A percentile compares a stretch with the other conserved stretches of the same genome.
Evolutionary conservation across 2,797 vertebrate genomes (phyloP).

Genomic region (Hybognathus amarus): DNA sequence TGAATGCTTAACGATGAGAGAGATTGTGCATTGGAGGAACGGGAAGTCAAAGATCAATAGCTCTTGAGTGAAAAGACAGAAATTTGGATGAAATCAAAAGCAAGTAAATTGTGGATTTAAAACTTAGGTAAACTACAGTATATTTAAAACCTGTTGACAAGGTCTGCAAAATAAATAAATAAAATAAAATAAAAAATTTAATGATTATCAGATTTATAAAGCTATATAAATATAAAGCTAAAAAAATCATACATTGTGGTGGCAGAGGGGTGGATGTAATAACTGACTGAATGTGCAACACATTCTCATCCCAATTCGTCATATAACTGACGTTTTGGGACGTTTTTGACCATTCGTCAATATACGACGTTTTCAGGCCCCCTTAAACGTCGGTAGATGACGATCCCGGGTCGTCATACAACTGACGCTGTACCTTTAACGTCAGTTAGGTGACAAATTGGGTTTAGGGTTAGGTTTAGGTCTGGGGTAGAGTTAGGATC

Average conservation of each 20-base stretch:
- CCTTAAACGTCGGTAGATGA: no score
- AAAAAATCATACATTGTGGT: neutral
- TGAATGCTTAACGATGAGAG: constrained; percentile 28
- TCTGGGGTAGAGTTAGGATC: no score
- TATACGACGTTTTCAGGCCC: no score
- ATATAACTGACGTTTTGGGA: no score
- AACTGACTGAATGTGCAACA: no score
- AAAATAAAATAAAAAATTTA: neutral
- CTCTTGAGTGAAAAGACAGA: constrained; percentile 17
- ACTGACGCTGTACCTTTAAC: no score
- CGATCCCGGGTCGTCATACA: no score
- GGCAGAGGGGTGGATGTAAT: neutral
- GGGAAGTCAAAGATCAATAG: constrained; percentile 49
- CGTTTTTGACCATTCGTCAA: no score
- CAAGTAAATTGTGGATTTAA: neutral
- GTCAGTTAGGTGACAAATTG: no score
- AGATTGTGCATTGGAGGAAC: constrained; percentile 1
- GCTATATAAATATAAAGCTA: neutral
- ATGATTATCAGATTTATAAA: neutral
- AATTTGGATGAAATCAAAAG: constrained; percentile 26
- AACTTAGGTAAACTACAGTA: neutral
- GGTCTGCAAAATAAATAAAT: neutral
- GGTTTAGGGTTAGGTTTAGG: no score
- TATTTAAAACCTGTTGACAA: neutral
- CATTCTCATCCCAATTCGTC: no score